Evolutionary conservation across 1,140 invertebrate genomes (phyloP), one percentile per base, ranked within the genome.

Genomic region (Branchinecta lindahli): DNA sequence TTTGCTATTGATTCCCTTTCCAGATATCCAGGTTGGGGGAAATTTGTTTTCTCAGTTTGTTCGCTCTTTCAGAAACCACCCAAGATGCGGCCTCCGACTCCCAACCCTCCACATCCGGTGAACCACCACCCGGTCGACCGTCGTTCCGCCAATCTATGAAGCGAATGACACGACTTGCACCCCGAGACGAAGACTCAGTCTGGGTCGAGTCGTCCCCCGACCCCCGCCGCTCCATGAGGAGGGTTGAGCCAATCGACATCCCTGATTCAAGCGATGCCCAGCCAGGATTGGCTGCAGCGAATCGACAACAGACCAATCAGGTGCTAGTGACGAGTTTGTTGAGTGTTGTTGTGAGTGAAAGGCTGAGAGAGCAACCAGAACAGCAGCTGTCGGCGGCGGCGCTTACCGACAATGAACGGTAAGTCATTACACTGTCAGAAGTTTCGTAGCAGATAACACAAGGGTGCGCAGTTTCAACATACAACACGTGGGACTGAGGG

Each of bases 291-390:
- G 52, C 12, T 12, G 12, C 12, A 61, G 52, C 4, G 18, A 15
- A 12, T 61, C 52, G 52, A 20, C 12, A 61, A 15, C 12, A 15
- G 52, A 12, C 52, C 2, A 20, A 12, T 61, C 52, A 61, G 52
- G 52, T 61, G 12, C 52, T 61, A 15, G 52, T 61, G 52, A 61
- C 52, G 18, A 61, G 52, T 61, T 6, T 61, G 18, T 61, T 61
- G 18, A 61, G 52, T 61, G 52, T 61, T 15, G 52, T 61, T 61
- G 52, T 61, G 52, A 61, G 52, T 61, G 52, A 61, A 6, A 61
- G 52, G 6, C 52, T 61, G 52, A 61, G 52, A 6, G 52, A 61
- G 52, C 52, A 12, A 61, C 18, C 52, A 15, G 52, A 61, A 20
- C 52, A 61, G 52, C 52, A 12, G 18, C 12, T 61, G 12, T 20